Evolutionary conservation across 1,140 invertebrate species (phyloP), one percentile per base, ranked within the genome.

Genomic region (Drosophila suzukii): DNA sequence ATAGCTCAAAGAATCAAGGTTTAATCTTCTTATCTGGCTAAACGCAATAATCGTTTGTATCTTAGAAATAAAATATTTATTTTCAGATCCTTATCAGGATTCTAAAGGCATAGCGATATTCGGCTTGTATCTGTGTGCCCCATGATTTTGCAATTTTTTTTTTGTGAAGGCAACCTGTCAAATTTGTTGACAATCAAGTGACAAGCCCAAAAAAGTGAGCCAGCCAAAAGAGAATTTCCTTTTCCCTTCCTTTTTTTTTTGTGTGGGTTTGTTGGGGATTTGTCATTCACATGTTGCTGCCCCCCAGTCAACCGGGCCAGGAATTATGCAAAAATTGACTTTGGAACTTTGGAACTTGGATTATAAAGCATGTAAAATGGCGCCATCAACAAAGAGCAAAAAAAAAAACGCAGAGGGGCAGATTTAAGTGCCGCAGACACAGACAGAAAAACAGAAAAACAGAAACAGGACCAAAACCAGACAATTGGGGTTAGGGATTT

Each of bases 281-380:
- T 24, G 30, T 34, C 57, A 32, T 12, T 49, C 50, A 59, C 70
- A 70, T 70, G 46, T 38, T 39, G 56, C 50, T 38, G 6, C 50
- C 20, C 27, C 36, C 34, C 51, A 20, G 20, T 20, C 20, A 20
- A 20, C 20, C 20, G 20, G 20, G 20, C 20, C 20, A 39, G 59
- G 47, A 75, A 75, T 75, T 75, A 75, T 75, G 61, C 73, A 59
- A 53, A 75, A 75, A 75, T 75, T 66, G 60, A 76, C 61, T 76
- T 75, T 54, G 38, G 20, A 53, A 65, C 30, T 75, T 67, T 67
- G 62, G 73, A 58, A 20, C 20, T 20, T 20, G 20, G 20, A 20
- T 20, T 20, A 20, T 20, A 20, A 60, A 66, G 72, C 62, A 39
- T 60, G 72, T 53, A 34, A 58, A 74, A 47, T 49, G 71, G 46